Percentiles rank a stretch among this genome's conserved stretches.
phyloP scores from a whole-genome alignment of 30 jellyfish, hydroid and myxozoan genomes.

The Mastigias papua region DNA sequence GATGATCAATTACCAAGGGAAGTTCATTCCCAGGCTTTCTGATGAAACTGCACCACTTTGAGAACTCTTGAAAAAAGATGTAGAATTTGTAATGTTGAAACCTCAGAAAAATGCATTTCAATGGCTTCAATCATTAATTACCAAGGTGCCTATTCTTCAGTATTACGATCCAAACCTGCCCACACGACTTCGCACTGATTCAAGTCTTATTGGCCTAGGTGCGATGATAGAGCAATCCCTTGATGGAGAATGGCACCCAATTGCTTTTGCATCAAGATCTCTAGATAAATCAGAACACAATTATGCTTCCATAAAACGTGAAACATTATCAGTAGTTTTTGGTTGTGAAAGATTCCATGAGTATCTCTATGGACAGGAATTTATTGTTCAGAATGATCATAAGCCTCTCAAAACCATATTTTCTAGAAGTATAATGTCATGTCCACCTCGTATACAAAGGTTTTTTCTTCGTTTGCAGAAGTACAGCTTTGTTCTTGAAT shows the following conservation, averaged over 20 bases:
- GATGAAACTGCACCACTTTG: conserved; percentile 39
- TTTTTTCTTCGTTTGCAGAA: conserved; percentile 18
- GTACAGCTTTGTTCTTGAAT: conserved; percentile 36
- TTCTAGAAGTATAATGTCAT: not conserved
- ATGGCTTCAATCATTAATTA: not conserved
- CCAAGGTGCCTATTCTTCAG: conserved; percentile 2
- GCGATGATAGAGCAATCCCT: conserved; percentile 37
- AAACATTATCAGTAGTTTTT: conserved; percentile 16
- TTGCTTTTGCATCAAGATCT: conserved; percentile 31
- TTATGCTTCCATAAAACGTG: conserved; percentile 30
- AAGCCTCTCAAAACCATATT: conserved; percentile 19
- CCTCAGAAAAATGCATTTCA: conserved; percentile 27
- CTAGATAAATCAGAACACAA: not conserved
- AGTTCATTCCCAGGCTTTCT: conserved; percentile 42
- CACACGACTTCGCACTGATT: not conserved
- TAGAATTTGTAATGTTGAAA: not conserved
- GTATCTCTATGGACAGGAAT: too few species aligned
- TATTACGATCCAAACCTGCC: conserved; percentile 35
- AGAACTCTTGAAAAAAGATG: conserved; percentile 19
- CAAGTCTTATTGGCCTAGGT: conserved; percentile 19
- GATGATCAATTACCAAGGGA: conserved; percentile 32
- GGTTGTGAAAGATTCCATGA: too few species aligned
- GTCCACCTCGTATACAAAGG: conserved; percentile 34
- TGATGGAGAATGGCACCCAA: conserved; percentile 13
- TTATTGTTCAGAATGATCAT: conserved; percentile 28